Base-by-base conservation (phyloP, 2,888 invertebrate genomes). In the Ormyrus rosae region DNA sequence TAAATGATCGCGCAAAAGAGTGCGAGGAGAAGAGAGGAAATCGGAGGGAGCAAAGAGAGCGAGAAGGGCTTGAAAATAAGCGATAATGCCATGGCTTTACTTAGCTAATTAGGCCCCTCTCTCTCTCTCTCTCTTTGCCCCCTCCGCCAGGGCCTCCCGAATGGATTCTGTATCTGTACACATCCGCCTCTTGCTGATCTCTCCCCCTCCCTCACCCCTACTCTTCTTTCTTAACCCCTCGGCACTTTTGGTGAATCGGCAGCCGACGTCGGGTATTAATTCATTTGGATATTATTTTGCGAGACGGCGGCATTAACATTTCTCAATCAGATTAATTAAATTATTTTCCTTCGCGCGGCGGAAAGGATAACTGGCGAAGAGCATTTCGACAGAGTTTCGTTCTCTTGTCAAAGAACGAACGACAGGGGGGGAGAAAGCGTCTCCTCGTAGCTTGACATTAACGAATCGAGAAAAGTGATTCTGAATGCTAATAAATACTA, bases 1-100 rank as follows among this genome's bases (percentile, higher is more conserved):
- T 70, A 77, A 70, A 77, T 51, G 70, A 71, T 77, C 65, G 55
- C 51, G 56, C 10, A 56, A 71, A 72, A 80, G 68, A 72, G 19
- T n/a, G 45, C 45, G 34, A 67, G 70, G 45, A 19, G 53, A 13
- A 55, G 60, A 64, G 48, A 48, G 56, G 51, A 55, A 56, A 80
- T 56, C 13, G 61, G 70, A 45, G 58, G 76, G 67, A 56, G 50
- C 51, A 72, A 53, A 75, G 63, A 56, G 75, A 68, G 63, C 71
- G 73, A 81, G 85, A 86, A 85, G 84, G 88, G 87, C 85, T 88
- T 87, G 87, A 87, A 89, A 89, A 89, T 89, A 90, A 89, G 90
- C 88, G 90, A 90, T 89, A 90, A 90, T 89, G 87, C 89, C 85
- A 84, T 84, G 86, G 89, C 90, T 90, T 90, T 90, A 90, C 90